phyloP scores from a whole-genome alignment of 2,888 invertebrate genomes.

The Anthophora plumipes region DNA sequence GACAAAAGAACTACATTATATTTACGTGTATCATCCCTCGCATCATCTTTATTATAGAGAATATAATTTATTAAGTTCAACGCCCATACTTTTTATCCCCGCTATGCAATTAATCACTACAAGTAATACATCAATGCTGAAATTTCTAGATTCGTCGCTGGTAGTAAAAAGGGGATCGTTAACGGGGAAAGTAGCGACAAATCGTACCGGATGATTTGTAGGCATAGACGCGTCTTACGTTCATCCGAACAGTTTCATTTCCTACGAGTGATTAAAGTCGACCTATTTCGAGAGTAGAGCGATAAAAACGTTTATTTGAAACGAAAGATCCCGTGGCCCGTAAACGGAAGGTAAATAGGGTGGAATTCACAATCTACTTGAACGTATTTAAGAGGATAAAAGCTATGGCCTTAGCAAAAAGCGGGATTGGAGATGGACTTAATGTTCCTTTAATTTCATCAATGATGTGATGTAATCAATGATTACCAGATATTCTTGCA shows the following conservation, averaged over 20 bases:
- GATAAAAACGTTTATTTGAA: conserved; percentile 45
- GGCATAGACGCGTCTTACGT: conserved; percentile 21
- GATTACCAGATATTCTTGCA: conserved; percentile 1
- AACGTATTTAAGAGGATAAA: conserved; percentile 42
- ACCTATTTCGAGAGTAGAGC: conserved; percentile 18
- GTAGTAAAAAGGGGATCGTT: neutral
- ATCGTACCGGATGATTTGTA: neutral
- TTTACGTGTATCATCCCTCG: too few species aligned
- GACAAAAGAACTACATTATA: too few species aligned
- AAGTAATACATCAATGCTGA: neutral
- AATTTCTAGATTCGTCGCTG: neutral
- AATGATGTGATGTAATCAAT: conserved; percentile 22
- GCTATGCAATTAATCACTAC: neutral
- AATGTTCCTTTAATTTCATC: conserved; percentile 15
- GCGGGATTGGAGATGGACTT: conserved; percentile 8
- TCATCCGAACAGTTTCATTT: conserved; percentile 49
- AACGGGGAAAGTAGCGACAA: conserved; percentile 6
- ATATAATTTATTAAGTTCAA: too few species aligned
- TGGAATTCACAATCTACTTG: conserved; percentile 37
- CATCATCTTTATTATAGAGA: too few species aligned
- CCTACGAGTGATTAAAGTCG: conserved; percentile 53
- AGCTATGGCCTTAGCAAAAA: neutral
- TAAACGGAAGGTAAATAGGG: conserved; percentile 41
- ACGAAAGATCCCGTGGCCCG: conserved; percentile 29
- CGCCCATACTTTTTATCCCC: too few species aligned